These are phyloP conservation scores for Bambusicola thoracicus DNA, from an alignment of 2,113 vertebrate species.

Conservation along the genomic window DNA sequence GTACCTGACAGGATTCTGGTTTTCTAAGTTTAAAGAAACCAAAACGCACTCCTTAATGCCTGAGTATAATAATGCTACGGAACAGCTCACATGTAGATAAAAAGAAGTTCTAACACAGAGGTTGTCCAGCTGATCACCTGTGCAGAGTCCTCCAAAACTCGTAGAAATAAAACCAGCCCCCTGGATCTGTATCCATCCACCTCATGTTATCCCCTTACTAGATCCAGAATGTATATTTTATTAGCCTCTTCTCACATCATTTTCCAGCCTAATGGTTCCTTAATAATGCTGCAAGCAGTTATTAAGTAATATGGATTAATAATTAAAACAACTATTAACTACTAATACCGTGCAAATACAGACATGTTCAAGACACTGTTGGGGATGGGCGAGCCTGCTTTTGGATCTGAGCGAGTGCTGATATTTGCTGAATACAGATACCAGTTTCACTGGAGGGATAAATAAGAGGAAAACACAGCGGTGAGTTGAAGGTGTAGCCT, in stretches of 20 bases:
- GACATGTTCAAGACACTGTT: not conserved
- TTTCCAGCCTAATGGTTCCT: not conserved
- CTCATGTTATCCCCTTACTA: not conserved
- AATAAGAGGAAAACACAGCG: not conserved
- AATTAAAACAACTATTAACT: conserved; percentile 16
- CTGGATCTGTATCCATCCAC: not conserved
- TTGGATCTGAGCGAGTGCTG: not conserved
- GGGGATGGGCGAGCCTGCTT: not conserved
- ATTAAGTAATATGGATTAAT: not conserved
- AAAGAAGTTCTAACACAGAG: not conserved
- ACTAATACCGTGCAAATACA: not conserved
- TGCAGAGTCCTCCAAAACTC: not conserved
- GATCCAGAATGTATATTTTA: not conserved
- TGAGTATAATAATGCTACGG: not conserved
- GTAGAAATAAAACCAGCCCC: not conserved
- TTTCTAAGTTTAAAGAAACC: not conserved
- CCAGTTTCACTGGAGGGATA: not conserved
- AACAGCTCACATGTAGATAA: not conserved
- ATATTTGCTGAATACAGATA: not conserved
- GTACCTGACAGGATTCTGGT: not conserved
- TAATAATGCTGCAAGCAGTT: not conserved
- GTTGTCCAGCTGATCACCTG: not conserved
- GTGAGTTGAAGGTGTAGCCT: not conserved
- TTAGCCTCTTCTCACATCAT: not conserved
- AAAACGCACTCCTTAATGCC: not conserved